Percentiles rank a stretch among this genome's conserved stretches.
phyloP scores from a whole-genome alignment of 2,888 invertebrate genomes.

The Sinhomidia bicolor region DNA sequence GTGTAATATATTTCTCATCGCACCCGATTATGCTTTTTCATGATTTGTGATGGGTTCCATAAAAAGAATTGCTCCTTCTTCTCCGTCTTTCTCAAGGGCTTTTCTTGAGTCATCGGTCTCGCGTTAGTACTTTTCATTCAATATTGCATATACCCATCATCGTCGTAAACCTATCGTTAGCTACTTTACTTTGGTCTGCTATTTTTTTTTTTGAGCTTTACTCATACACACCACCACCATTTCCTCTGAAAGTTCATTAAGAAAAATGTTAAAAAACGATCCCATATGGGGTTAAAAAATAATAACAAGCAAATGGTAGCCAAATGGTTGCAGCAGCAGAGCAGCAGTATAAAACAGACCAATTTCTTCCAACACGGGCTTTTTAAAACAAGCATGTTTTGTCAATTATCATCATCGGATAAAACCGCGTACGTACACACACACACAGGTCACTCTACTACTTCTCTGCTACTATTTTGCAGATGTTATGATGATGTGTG shows the following conservation, averaged over 20 bases:
- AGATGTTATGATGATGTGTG: conserved; percentile 35
- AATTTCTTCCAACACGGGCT: not conserved
- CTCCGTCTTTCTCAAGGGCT: conserved; percentile 16
- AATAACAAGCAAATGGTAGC: conserved; percentile 64
- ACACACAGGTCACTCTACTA: conserved; percentile 54
- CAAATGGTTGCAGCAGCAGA: conserved; percentile 59
- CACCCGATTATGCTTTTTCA: conserved; percentile 11
- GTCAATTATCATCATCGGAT: conserved; percentile 6
- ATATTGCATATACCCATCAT: not conserved
- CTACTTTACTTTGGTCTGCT: too few relatives aligned
- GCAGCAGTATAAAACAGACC: too few relatives aligned
- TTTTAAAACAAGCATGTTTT: conserved; percentile 46
- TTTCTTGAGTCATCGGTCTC: conserved; percentile 22
- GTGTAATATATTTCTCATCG: not conserved
- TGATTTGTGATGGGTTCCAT: conserved; percentile 71
- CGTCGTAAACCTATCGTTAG: not conserved
- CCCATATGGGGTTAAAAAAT: conserved; percentile 60
- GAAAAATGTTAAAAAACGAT: conserved; percentile 39
- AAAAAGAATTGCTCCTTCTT: conserved; percentile 33
- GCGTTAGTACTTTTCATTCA: not conserved
- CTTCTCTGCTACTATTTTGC: conserved; percentile 53
- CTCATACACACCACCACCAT: too few relatives aligned
- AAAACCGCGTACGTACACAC: not conserved
- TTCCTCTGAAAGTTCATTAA: conserved; percentile 48
- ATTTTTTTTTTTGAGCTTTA: too few relatives aligned